A percentile compares a stretch with the other conserved stretches of the same genome.
Evolutionary conservation across 2,888 invertebrate genomes (phyloP).

Genomic region (Tryphoninae sp.): DNA sequence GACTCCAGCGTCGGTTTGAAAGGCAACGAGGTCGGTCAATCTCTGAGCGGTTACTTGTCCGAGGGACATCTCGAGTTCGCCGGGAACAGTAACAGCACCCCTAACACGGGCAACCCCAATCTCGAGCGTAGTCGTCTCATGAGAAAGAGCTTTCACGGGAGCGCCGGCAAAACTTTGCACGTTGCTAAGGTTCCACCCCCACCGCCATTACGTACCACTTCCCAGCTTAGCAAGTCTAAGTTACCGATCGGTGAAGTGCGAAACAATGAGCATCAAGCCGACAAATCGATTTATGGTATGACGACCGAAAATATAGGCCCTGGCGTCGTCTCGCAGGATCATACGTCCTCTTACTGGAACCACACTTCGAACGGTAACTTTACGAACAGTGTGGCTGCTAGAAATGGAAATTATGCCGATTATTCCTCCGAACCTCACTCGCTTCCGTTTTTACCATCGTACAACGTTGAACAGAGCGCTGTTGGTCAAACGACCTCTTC

Average conservation of each 20-base stretch:
- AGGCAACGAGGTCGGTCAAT: constrained; percentile 84
- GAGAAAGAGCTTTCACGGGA: constrained; percentile 94
- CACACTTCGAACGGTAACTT: constrained; percentile 73
- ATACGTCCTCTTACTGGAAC: constrained; percentile 75
- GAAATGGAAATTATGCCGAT: constrained; percentile 73
- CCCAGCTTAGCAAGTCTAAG: constrained; percentile 89
- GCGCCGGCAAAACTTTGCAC: constrained; percentile 90
- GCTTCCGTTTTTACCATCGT: constrained; percentile 84
- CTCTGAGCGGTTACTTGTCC: constrained; percentile 91
- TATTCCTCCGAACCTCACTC: constrained; percentile 84
- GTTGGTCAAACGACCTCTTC: constrained; percentile 45
- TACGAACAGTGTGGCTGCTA: constrained; percentile 60
- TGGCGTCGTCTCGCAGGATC: constrained; percentile 82
- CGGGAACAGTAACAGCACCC: constrained; percentile 78
- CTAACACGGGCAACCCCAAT: constrained; percentile 89
- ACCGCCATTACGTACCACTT: constrained; percentile 93
- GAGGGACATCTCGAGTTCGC: constrained; percentile 93
- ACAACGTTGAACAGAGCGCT: constrained; percentile 79
- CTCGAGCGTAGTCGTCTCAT: constrained; percentile 93
- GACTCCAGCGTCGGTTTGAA: constrained; percentile 89
- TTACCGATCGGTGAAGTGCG: constrained; percentile 83
- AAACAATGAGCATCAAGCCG: constrained; percentile 78
- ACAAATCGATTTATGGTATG: constrained; percentile 68
- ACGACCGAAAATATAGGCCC: constrained; percentile 66
- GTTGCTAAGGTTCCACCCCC: constrained; percentile 93